Conservation (phyloP, 2,113 vertebrate genomes). For the Mesitornis unicolor region DNA sequence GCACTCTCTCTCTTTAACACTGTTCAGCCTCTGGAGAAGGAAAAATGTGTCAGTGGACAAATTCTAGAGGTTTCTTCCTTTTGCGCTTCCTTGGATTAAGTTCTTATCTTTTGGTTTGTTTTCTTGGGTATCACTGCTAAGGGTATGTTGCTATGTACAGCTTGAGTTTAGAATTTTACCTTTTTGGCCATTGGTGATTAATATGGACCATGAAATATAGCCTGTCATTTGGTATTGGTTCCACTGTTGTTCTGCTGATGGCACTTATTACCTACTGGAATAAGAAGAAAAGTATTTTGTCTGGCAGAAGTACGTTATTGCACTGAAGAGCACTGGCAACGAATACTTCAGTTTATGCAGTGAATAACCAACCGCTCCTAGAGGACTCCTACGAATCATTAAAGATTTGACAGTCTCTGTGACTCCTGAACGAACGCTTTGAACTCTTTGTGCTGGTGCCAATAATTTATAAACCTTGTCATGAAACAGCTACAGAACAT, state of each 20-base stretch:
- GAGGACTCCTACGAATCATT: background rate
- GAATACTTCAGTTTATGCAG: background rate
- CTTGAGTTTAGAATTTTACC: background rate
- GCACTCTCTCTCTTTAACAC: background rate
- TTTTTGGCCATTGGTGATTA: background rate
- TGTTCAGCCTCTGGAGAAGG: background rate
- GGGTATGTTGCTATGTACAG: background rate
- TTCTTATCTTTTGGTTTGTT: background rate
- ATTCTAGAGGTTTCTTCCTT: background rate
- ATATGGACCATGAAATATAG: background rate
- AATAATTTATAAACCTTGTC: background rate
- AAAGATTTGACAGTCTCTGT: background rate
- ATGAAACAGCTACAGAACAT: background rate
- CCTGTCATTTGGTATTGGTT: background rate
- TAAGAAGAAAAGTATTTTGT: background rate
- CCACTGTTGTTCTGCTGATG: background rate
- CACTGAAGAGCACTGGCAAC: background rate
- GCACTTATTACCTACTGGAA: background rate
- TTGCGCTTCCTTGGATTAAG: background rate
- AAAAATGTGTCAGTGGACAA: background rate
- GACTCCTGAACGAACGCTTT: background rate
- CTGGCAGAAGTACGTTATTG: background rate
- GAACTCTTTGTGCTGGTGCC: constrained; percentile 26
- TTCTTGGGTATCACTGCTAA: background rate
- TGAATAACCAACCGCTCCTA: background rate